Evolutionary conservation across 2,888 invertebrate genomes (phyloP), one percentile per base, ranked within the genome.

Genomic region (Nebria salina): DNA sequence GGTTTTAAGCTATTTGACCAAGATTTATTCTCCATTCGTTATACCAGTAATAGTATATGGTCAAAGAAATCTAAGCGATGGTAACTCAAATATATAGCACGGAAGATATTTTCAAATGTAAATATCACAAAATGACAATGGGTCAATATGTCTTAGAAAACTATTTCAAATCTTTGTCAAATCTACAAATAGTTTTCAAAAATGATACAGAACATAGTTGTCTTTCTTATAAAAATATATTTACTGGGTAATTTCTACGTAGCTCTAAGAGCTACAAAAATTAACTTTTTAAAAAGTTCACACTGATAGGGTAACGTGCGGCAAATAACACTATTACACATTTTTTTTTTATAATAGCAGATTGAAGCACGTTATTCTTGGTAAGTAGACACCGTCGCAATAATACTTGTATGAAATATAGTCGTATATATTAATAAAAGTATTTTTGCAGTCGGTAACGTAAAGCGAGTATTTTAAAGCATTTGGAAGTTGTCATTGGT

Each of bases 391-490:
- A 81, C 72, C 76, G 25, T 65, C 64, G 65, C 81, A 76, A 76
- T 65, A 81, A 81, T 81, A 81, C 81, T 81, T 81, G 76, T 76
- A 81, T 76, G 76, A 81, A 81, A 81, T 81, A 81, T 81, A 81
- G 76, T 72, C 75, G 42, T 72, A 81, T 76, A 81, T 81, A 81
- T 81, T 81, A 72, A 76, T 81, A 76, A 72, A 81, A 81, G 81
- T 76, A 81, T 81, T 76, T 43, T 81, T 81, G 81, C 81, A 64
- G 9, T 64, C 7, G 42, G 42, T 76, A 43, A 75, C 42, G 43
- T 65, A 65, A 72, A 65, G 66, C 66, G 34, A 26, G 41, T 15
- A 76, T 66, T 34, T 66, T 64, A 64, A 64, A 76, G 76, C 76
- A 76, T 15, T 72, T 34, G 54, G 54, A 72, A 15, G 34, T 72